phyloP scores from a whole-genome alignment of 2,797 vertebrate genomes.

The Schizopygopsis pylzovi region DNA sequence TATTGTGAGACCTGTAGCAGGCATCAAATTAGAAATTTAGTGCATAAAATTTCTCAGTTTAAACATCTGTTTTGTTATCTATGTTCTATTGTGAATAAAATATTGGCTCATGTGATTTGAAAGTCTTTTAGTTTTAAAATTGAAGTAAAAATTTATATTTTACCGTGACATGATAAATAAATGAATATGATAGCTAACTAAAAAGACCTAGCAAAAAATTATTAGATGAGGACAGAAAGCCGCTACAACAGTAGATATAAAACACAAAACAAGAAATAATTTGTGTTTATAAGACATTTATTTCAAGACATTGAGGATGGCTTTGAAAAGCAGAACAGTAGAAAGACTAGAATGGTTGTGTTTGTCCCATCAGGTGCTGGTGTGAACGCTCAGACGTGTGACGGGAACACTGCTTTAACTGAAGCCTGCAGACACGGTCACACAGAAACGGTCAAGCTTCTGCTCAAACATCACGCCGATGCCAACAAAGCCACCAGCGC shows the following conservation, averaged over 20 bases:
- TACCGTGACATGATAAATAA: neutral
- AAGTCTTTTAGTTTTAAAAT: neutral
- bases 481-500: conserved; percentile 88
- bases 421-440: conserved; percentile 91
- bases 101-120: too few relatives aligned
- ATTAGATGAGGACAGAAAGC: neutral
- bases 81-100: too few relatives aligned
- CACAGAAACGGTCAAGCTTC: conserved; percentile 76
- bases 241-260: neutral
- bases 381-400: conserved; percentile 88
- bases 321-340: neutral
- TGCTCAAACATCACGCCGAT: conserved; percentile 88
- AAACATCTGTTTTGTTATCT: too few relatives aligned
- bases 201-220: neutral
- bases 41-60: too few relatives aligned
- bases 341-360: neutral
- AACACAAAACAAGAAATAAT: neutral
- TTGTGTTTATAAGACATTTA: neutral
- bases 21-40: too few relatives aligned
- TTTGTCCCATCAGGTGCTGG: conserved; percentile 80
- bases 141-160: neutral
- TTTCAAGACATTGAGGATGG: neutral
- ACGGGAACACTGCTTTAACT: conserved; percentile 86
- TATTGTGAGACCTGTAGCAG: too few relatives aligned
- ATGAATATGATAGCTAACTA: neutral